Percentiles rank a stretch among this genome's conserved stretches.
These are phyloP conservation scores for Cryptotis parvus DNA, from an alignment of 2,113 vertebrate species.

Conservation along the genomic window DNA sequence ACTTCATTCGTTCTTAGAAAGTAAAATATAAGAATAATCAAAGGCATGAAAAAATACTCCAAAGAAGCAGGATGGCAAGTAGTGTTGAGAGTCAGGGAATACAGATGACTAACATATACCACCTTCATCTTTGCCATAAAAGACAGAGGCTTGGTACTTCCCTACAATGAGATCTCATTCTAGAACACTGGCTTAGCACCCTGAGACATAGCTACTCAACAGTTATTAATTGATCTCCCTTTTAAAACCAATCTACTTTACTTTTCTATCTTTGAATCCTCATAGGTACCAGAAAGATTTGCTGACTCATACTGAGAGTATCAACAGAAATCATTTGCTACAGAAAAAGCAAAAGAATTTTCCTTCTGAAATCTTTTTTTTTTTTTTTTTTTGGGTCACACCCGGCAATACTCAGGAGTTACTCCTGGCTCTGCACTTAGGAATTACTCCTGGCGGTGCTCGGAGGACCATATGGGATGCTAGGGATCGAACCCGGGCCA, in stretches of 20 bases:
- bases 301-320: neutral
- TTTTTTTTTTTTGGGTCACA: neutral
- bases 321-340: neutral
- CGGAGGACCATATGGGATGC: too few relatives aligned
- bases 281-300: constrained; percentile 13
- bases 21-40: neutral
- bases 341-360: neutral
- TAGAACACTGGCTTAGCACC: neutral
- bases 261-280: neutral
- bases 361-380: neutral
- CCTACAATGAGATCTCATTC: neutral
- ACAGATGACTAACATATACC: neutral
- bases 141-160: neutral
- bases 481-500: too few relatives aligned
- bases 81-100: neutral
- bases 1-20: neutral
- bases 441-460: too few relatives aligned
- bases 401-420: too few relatives aligned
- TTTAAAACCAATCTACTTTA: neutral
- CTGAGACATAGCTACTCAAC: neutral
- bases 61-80: neutral
- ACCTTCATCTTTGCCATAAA: neutral
- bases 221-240: constrained; percentile 2
- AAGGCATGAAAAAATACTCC: neutral
- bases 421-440: too few relatives aligned